Evolutionary conservation across 2,888 invertebrate genomes (phyloP).

Genomic region (Opisthograptis luteolata): DNA sequence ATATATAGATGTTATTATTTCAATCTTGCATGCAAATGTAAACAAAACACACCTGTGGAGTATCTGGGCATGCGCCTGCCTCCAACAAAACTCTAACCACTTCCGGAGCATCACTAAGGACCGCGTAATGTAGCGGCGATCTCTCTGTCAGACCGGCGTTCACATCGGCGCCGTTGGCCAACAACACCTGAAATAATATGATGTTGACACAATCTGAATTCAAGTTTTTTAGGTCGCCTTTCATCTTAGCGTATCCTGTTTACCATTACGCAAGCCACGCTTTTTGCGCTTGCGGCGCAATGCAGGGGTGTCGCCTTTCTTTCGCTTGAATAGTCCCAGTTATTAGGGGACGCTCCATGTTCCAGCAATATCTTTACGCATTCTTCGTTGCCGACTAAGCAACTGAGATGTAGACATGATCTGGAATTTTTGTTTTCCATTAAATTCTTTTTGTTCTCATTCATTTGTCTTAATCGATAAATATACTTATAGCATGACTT

Average conservation of each 20-base stretch:
- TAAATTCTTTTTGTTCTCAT: neutral
- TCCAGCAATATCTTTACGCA: conserved; percentile 89
- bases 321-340: conserved; percentile 87
- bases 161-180: conserved; percentile 88
- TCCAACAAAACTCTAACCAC: conserved; percentile 89
- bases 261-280: conserved; percentile 85
- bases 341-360: conserved; percentile 87
- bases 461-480: neutral
- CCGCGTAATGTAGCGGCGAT: conserved; percentile 93
- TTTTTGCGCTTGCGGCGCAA: conserved; percentile 89
- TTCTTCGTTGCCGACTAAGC: conserved; percentile 89
- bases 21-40: conserved; percentile 19
- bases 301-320: conserved; percentile 89
- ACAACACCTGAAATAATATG: conserved; percentile 78
- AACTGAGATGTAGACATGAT: conserved; percentile 89
- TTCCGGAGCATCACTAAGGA: conserved; percentile 89
- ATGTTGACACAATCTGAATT: conserved; percentile 39
- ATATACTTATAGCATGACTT: conserved; percentile 35
- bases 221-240: conserved; percentile 43
- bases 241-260: conserved; percentile 47
- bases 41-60: conserved; percentile 86
- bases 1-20: conserved; percentile 19
- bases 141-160: conserved; percentile 88
- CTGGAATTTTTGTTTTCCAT: conserved; percentile 47
- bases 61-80: conserved; percentile 92